phyloP scores from a whole-genome alignment of 2,113 vertebrate species.

The Zosterops japonicus region DNA sequence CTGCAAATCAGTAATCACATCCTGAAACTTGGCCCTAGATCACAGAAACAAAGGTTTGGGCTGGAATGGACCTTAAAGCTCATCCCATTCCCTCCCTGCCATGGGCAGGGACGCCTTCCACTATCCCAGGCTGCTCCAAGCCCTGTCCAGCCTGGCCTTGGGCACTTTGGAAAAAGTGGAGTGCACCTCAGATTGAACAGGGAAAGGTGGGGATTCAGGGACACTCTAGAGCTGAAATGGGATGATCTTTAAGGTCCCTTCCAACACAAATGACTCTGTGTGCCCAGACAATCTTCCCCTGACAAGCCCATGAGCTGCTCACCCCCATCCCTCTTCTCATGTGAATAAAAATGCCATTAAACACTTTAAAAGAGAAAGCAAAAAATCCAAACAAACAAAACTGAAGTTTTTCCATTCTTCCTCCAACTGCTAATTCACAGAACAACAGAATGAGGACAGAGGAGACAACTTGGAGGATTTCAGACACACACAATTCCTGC shows the following conservation, averaged over 20 bases:
- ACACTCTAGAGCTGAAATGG: background rate
- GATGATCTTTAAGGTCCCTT: background rate
- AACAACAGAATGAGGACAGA: background rate
- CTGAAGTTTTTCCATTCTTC: background rate
- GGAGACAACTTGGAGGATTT: background rate
- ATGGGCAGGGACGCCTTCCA: background rate
- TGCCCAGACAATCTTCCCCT: background rate
- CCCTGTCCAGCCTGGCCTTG: background rate
- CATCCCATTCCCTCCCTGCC: background rate
- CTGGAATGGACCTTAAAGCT: background rate
- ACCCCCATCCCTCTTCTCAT: background rate
- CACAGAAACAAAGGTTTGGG: background rate
- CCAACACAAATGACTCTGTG: background rate
- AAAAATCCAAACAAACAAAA: background rate
- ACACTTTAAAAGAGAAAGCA: background rate
- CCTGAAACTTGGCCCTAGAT: background rate
- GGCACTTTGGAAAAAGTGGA: background rate
- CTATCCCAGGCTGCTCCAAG: background rate
- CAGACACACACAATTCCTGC: background rate
- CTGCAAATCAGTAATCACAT: background rate
- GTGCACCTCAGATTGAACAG: rapidly evolving
- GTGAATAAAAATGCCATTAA: background rate
- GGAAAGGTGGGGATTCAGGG: background rate
- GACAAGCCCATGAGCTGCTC: rapidly evolving
- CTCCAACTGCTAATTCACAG: background rate